Conservation (phyloP, 2,113 vertebrate genomes). For the Phrynosoma blainvillii region DNA sequence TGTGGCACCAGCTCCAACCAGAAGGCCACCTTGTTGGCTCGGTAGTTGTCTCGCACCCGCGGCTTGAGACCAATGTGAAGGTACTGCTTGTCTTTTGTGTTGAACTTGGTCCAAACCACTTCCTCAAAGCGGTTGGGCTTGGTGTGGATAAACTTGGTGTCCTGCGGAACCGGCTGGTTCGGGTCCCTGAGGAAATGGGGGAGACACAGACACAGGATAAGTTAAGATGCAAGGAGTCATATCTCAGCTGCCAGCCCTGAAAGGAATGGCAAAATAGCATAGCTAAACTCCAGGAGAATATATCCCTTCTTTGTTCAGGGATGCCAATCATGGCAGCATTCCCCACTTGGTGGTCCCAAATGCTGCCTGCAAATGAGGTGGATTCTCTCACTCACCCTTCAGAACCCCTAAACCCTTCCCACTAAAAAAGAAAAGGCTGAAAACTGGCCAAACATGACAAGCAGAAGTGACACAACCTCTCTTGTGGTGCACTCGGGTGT, state of each 20-base stretch:
- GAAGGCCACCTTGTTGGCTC: slow-evolving; percentile 94
- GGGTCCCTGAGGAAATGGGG: slow-evolving; percentile 79
- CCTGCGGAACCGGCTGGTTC: slow-evolving; percentile 91
- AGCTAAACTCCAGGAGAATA: too few species aligned
- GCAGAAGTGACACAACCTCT: too few species aligned
- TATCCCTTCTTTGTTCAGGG: neutral
- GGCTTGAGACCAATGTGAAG: slow-evolving; percentile 93
- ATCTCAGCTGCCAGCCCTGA: neutral
- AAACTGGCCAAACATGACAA: too few species aligned
- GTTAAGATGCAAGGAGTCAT: neutral
- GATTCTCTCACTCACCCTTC: too few species aligned
- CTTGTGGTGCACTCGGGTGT: too few species aligned
- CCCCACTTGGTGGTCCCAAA: neutral
- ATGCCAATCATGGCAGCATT: neutral
- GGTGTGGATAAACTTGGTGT: slow-evolving; percentile 96
- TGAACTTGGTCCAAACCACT: slow-evolving; percentile 95
- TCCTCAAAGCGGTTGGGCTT: slow-evolving; percentile 95
- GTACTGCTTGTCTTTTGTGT: slow-evolving; percentile 94
- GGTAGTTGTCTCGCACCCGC: slow-evolving; percentile 89
- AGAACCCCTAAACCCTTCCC: too few species aligned
- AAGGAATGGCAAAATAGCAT: too few species aligned
- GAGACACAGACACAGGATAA: neutral
- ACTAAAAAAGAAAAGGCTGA: too few species aligned
- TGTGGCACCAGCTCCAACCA: slow-evolving; percentile 93
- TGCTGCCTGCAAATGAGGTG: too few species aligned